Conservation (phyloP, 2,888 invertebrate species). For the Cephonodes hylas region DNA sequence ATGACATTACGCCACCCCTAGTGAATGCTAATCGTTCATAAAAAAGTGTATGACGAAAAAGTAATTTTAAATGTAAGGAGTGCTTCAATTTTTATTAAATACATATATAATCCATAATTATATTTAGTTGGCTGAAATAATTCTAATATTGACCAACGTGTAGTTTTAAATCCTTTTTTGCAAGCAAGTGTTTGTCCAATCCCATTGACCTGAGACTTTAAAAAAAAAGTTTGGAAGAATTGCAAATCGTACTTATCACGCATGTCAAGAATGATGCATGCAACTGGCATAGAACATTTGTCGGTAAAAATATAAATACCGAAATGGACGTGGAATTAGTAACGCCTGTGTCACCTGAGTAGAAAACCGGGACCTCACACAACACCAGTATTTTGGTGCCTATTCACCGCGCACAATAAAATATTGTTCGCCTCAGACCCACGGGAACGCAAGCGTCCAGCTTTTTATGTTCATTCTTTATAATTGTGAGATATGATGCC, state of each 20-base stretch:
- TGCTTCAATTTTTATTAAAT: neutral
- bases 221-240: no score
- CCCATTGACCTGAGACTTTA: no score
- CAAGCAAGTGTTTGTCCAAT: no score
- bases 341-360: conserved; percentile 75
- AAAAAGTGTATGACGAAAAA: neutral
- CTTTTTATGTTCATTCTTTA: conserved; percentile 58
- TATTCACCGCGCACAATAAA: conserved; percentile 70
- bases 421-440: conserved; percentile 63
- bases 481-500: conserved; percentile 63
- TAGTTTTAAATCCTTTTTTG: no score
- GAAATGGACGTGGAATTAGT: conserved; percentile 63
- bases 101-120: no score
- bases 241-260: no score
- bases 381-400: conserved; percentile 74
- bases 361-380: conserved; percentile 68
- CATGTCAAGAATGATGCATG: neutral
- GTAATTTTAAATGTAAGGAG: neutral
- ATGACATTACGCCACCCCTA: neutral
- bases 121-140: no score
- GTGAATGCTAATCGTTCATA: neutral
- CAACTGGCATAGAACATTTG: neutral
- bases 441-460: conserved; percentile 56
- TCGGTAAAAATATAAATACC: conserved; percentile 25
- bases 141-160: no score